Evolutionary conservation across 1,140 invertebrate genomes (phyloP), one percentile per base, ranked within the genome.

Genomic region (Lethocerus indicus): DNA sequence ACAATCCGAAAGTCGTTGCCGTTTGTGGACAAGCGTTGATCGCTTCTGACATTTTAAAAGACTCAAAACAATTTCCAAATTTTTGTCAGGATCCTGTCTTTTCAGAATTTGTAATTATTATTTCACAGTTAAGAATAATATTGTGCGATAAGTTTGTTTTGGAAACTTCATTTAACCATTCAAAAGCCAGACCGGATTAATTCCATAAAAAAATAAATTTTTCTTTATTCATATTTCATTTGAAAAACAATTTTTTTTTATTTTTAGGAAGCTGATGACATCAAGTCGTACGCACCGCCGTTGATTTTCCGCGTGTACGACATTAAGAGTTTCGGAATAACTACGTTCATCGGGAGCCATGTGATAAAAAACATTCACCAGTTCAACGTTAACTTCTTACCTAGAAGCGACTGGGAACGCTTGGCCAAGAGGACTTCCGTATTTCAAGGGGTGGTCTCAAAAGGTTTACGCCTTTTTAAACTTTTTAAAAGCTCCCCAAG

Each of bases 361-460:
- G 23, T 50, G n/a, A 24, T 29, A 13, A 50, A 26, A 43, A 42
- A 50, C 36, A 23, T 50, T 14, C 29, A 32, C n/a, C 6, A 50
- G 16, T 43, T 28, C 24, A 20, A 40, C 20, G 16, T 20, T n/a
- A 23, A 29, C 7, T 9, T 16, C 36, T 24, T n/a, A n/a, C n/a
- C n/a, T n/a, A n/a, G n/a, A n/a, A n/a, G n/a, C n/a, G n/a, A n/a
- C n/a, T n/a, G n/a, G n/a, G n/a, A n/a, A n/a, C n/a, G n/a, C n/a
- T n/a, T n/a, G n/a, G n/a, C n/a, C n/a, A n/a, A n/a, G n/a, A n/a
- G n/a, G n/a, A n/a, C n/a, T n/a, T n/a, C n/a, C n/a, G n/a, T n/a
- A n/a, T n/a, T n/a, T n/a, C n/a, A n/a, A n/a, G n/a, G n/a, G n/a
- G n/a, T n/a, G n/a, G n/a, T n/a, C n/a, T n/a, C n/a, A n/a, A n/a